Base-by-base conservation (phyloP, 2,113 vertebrate genomes). In the Carassius carassius region DNA sequence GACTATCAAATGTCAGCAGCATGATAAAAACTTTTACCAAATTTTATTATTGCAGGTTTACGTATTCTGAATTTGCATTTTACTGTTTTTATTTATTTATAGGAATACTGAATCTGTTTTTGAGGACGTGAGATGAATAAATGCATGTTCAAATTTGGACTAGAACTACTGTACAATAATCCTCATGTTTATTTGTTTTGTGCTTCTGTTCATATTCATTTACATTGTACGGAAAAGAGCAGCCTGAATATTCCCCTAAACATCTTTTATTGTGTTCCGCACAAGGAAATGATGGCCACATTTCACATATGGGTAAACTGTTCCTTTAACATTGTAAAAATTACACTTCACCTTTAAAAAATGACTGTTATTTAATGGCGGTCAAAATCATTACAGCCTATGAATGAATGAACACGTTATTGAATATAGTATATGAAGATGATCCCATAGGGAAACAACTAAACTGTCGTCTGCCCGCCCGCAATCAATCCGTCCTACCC, bases 261-360 rank as follows among this genome's bases (percentile, higher is more conserved):
- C 54, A 60, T n/a, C 49, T 56, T 29, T 29, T 35, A 35, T 58
- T 37, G 19, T 13, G 29, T 35, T 58, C 29, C 3, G 49, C n/a
- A 54, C 25, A 32, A 51, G 17, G 21, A 73, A 73, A n/a, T n/a
- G 21, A 60, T n/a, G 56, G 7, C 21, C 19, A 3, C 19, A n/a
- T 47, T 8, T 13, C 2, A 23, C 2, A 32, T 54, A 32, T 6
- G 10, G 16, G 47, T 76, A 1, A 76, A 76, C 73, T 32, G 25
- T 5, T 47, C 21, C 70, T 47, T 74, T 74, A 23, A 74, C 13
- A 14, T 13, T 29, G 23, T 7, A 25, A 65, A 29, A 65, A 29
- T 65, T 12, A 58, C 76, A 58, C 12, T 37, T 78, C 51, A 78
- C 54, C 76, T 78, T 60, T 78, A 60, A 44, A 44, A 44, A 44